Conservation (phyloP, 2,113 vertebrate genomes). For the Progne subis region DNA sequence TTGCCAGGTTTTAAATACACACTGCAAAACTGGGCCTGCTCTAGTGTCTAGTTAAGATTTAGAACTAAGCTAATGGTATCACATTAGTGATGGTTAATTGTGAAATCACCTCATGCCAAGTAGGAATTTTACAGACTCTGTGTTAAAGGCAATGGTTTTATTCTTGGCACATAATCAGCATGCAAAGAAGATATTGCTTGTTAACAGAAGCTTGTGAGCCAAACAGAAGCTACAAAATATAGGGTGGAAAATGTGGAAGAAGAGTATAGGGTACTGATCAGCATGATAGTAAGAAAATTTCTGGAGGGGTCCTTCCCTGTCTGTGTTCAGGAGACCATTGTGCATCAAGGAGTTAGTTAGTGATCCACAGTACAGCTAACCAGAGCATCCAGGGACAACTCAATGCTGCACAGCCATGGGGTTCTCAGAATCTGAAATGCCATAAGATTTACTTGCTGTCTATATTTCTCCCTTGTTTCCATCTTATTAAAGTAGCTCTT, state of each 20-base stretch:
- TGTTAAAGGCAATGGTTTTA: neutral
- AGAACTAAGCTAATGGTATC: neutral
- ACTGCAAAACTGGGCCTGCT: neutral
- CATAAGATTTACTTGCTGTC: neutral
- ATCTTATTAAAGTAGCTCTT: neutral
- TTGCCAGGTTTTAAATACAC: neutral
- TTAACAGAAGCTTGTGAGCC: neutral
- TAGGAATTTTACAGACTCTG: neutral
- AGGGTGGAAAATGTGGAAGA: neutral
- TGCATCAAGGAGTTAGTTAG: neutral
- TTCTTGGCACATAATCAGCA: neutral
- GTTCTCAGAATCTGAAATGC: neutral
- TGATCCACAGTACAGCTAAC: too few species aligned
- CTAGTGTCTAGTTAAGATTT: neutral
- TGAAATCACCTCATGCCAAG: neutral
- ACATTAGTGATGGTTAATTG: neutral
- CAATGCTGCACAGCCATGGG: rapidly evolving
- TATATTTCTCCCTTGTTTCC: neutral
- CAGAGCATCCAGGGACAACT: neutral
- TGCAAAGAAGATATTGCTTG: neutral
- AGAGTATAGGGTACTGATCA: neutral
- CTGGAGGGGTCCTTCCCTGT: neutral
- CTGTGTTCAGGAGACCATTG: neutral
- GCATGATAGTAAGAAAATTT: neutral
- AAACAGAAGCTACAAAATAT: neutral